These are phyloP conservation scores for Gobius niger DNA, from an alignment of 2,113 vertebrate genomes.

Conservation along the genomic window DNA sequence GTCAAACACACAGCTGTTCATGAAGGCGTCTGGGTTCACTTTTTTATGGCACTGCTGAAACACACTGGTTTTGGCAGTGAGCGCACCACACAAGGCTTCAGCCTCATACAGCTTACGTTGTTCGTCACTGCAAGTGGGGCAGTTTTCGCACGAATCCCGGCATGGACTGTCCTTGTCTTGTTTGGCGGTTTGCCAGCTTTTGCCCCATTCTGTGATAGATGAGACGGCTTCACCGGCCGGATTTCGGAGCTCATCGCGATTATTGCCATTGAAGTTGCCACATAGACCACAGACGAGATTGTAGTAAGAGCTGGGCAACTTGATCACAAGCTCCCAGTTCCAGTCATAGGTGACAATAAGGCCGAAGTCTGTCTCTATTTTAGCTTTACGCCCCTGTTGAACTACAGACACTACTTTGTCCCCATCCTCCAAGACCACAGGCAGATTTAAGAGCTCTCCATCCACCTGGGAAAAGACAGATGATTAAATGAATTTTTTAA, in stretches of 20 bases:
- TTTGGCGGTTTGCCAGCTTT: constrained; percentile 74
- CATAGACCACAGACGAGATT: constrained; percentile 80
- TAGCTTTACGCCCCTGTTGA: constrained; percentile 41
- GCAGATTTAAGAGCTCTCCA: constrained; percentile 68
- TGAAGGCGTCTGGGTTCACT: constrained; percentile 64
- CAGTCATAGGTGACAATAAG: constrained; percentile 75
- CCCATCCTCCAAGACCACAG: constrained; percentile 30
- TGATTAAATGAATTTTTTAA: not conserved
- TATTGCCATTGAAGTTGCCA: constrained; percentile 77
- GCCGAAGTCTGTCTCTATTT: constrained; percentile 75
- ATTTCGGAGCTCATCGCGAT: constrained; percentile 63
- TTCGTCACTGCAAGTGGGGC: constrained; percentile 51
- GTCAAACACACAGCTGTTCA: constrained; percentile 75
- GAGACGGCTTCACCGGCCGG: constrained; percentile 40
- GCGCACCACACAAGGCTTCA: constrained; percentile 68
- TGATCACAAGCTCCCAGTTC: constrained; percentile 49
- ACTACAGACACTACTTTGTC: constrained; percentile 49
- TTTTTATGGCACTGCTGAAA: constrained; percentile 70
- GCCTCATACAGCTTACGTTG: constrained; percentile 55
- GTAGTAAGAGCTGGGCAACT: constrained; percentile 73
- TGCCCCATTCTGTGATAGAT: constrained; percentile 60
- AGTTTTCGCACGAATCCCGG: constrained; percentile 62
- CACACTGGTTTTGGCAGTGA: constrained; percentile 57
- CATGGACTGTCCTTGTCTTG: constrained; percentile 56
- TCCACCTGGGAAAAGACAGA: constrained; percentile 63